Conservation (phyloP, 2,888 invertebrate species). For the Macrophya annulata region DNA sequence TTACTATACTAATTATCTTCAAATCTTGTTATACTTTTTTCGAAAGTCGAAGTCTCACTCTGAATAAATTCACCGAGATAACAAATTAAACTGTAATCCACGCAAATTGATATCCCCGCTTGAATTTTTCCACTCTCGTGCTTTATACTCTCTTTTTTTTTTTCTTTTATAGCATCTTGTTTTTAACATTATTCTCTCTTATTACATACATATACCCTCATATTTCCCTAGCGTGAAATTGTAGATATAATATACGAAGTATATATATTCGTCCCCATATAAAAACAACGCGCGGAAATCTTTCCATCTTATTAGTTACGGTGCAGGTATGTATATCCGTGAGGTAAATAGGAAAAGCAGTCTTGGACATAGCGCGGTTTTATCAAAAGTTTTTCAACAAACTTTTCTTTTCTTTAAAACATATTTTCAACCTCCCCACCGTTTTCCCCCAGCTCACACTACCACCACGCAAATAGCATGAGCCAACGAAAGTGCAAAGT, state of each 20-base stretch:
- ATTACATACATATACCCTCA: not conserved
- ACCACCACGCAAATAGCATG: not conserved
- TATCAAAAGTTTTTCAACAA: slow-evolving; percentile 43
- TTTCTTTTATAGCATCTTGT: too few relatives aligned
- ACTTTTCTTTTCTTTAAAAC: slow-evolving; percentile 40
- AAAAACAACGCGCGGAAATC: not conserved
- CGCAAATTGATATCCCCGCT: not conserved
- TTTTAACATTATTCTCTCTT: not conserved
- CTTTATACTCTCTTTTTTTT: not conserved
- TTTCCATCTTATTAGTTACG: not conserved
- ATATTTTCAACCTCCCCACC: not conserved
- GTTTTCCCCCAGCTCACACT: too few relatives aligned
- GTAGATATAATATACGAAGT: not conserved
- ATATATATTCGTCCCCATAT: not conserved
- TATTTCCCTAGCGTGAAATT: slow-evolving; percentile 19
- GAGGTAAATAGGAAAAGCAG: slow-evolving; percentile 14
- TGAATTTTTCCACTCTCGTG: not conserved
- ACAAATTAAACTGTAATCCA: slow-evolving; percentile 1
- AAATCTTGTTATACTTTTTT: not conserved
- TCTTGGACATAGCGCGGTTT: not conserved
- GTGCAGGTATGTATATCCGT: not conserved
- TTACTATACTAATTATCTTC: not conserved
- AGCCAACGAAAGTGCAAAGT: slow-evolving; percentile 48
- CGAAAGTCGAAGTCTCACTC: too few relatives aligned
- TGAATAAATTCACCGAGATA: too few relatives aligned